A percentile compares a stretch with the other conserved stretches of the same genome.
These are phyloP conservation scores for Mobula hypostoma DNA, from an alignment of 2,113 vertebrate genomes.

Conservation along the genomic window DNA sequence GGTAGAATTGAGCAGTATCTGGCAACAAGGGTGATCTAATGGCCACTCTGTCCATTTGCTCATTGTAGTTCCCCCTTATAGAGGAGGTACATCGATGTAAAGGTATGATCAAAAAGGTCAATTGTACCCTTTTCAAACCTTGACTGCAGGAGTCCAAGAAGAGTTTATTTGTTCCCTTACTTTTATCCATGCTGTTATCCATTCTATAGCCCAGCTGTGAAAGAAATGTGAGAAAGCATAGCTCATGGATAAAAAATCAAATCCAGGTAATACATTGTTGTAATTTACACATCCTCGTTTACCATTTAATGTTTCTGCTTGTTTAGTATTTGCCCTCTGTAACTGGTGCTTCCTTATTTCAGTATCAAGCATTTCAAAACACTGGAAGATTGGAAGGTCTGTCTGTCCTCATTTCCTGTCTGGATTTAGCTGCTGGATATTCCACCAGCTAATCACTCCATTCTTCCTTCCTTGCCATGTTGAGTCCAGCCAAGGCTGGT, in stretches of 20 bases:
- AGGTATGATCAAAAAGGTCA: too few species aligned
- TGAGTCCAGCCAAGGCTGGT: too few species aligned
- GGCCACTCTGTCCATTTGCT: too few species aligned
- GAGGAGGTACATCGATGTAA: too few species aligned
- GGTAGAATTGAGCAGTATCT: too few species aligned
- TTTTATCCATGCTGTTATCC: not conserved
- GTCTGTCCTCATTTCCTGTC: slow-evolving; percentile 9
- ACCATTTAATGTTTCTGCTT: not conserved
- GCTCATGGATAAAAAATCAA: not conserved
- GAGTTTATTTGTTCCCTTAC: not conserved
- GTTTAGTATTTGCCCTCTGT: not conserved
- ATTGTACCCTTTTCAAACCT: too few species aligned
- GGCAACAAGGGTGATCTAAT: too few species aligned
- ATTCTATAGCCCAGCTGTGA: not conserved
- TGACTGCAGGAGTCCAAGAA: too few species aligned
- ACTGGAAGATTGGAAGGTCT: not conserved
- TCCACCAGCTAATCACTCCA: not conserved
- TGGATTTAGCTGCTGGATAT: slow-evolving; percentile 2
- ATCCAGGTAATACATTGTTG: not conserved
- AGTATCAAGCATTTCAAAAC: not conserved
- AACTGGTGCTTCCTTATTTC: not conserved
- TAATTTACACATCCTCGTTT: not conserved
- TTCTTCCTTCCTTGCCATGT: not conserved
- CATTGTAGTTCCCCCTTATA: too few species aligned
- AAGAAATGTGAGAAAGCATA: not conserved